Evolutionary conservation across 2,888 invertebrate species (phyloP).

Genomic region (Drosophila merina): DNA sequence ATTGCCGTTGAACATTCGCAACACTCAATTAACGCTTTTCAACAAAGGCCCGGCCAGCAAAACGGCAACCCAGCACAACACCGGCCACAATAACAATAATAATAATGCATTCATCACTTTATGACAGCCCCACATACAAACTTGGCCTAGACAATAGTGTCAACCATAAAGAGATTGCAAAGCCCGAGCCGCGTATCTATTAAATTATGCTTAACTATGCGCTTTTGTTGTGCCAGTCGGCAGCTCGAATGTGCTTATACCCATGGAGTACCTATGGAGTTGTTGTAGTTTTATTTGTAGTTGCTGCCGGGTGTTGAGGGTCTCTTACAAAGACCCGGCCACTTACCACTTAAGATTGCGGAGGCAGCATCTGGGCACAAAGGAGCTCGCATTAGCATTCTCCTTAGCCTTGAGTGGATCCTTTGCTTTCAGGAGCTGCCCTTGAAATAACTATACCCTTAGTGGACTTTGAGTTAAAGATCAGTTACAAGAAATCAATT

Average conservation of each 20-base stretch:
- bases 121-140: slow-evolving; percentile 73
- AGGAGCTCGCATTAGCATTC: slow-evolving; percentile 30
- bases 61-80: neutral
- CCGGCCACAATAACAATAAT: slow-evolving; percentile 62
- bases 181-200: slow-evolving; percentile 67
- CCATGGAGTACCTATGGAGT: slow-evolving; percentile 5
- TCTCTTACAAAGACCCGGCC: slow-evolving; percentile 61
- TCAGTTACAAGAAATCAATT: slow-evolving; percentile 26
- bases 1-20: slow-evolving; percentile 78
- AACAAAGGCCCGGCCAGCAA: slow-evolving; percentile 61
- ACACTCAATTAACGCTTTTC: slow-evolving; percentile 79
- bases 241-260: slow-evolving; percentile 26
- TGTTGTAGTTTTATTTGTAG: slow-evolving; percentile 9
- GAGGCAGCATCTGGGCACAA: slow-evolving; percentile 46
- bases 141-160: slow-evolving; percentile 77
- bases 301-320: slow-evolving; percentile 27
- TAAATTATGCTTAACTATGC: slow-evolving; percentile 79
- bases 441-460: neutral
- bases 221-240: slow-evolving; percentile 60
- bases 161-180: slow-evolving; percentile 70
- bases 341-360: slow-evolving; percentile 62
- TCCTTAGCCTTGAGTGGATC: slow-evolving; percentile 5
- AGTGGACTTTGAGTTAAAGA: neutral
- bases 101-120: slow-evolving; percentile 77
- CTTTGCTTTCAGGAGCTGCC: neutral